Percentiles rank a stretch among this genome's conserved stretches.
Evolutionary conservation across 1,140 invertebrate species (phyloP).

Genomic region (Drosophila auraria): DNA sequence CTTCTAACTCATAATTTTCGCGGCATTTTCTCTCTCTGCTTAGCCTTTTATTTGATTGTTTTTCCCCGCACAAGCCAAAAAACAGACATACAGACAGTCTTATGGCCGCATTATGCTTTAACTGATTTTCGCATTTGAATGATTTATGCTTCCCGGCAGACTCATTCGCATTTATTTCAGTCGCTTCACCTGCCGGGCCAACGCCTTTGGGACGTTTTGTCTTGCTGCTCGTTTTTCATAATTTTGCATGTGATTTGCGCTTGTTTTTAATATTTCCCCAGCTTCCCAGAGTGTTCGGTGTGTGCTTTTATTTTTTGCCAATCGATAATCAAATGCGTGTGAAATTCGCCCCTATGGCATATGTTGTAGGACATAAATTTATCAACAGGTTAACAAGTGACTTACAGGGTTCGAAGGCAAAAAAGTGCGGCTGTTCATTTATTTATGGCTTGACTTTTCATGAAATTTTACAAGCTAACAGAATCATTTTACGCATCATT

Average conservation of each 20-base stretch:
- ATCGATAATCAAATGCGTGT: slow-evolving; percentile 69
- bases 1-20: not conserved
- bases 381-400: slow-evolving; percentile 82
- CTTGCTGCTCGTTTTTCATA: slow-evolving; percentile 74
- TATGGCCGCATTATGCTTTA: slow-evolving; percentile 68
- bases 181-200: slow-evolving; percentile 43
- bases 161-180: slow-evolving; percentile 63
- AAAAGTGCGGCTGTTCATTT: slow-evolving; percentile 59
- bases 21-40: not conserved
- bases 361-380: slow-evolving; percentile 60
- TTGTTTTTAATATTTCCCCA: slow-evolving; percentile 40
- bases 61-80: slow-evolving; percentile 15
- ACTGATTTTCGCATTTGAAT: slow-evolving; percentile 81
- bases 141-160: slow-evolving; percentile 77
- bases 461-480: slow-evolving; percentile 81
- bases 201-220: slow-evolving; percentile 58
- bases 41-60: slow-evolving; percentile 37
- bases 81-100: slow-evolving; percentile 40
- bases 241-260: slow-evolving; percentile 77
- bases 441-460: slow-evolving; percentile 72
- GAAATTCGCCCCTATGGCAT: slow-evolving; percentile 45
- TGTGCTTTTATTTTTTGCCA: slow-evolving; percentile 15
- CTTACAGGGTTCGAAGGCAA: slow-evolving; percentile 24
- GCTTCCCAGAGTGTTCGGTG: slow-evolving; percentile 3
- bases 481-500: slow-evolving; percentile 82